These are phyloP conservation scores for Sycophila sp. DNA, from an alignment of 1,140 invertebrate species.

Conservation along the genomic window DNA sequence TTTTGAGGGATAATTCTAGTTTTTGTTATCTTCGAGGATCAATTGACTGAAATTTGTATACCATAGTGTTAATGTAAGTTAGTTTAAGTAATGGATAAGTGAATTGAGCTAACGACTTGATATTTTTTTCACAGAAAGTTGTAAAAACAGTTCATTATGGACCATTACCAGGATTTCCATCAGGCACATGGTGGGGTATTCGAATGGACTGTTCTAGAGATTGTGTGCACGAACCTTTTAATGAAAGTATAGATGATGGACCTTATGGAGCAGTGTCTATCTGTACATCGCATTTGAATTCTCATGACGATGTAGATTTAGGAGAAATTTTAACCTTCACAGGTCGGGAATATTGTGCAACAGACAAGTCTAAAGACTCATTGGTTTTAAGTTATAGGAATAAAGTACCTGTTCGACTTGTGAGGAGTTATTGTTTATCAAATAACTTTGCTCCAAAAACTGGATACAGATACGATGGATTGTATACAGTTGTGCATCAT, in stretches of 20 bases:
- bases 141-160: slow-evolving; percentile 53
- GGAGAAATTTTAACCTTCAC: slow-evolving; percentile 59
- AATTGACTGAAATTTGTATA: background rate
- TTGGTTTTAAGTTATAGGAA: slow-evolving; percentile 55
- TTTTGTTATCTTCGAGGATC: background rate
- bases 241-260: slow-evolving; percentile 55
- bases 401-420: slow-evolving; percentile 55
- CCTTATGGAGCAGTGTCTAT: slow-evolving; percentile 57
- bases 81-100: background rate
- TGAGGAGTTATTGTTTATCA: slow-evolving; percentile 56
- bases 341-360: slow-evolving; percentile 45
- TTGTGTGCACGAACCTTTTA: slow-evolving; percentile 55
- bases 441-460: slow-evolving; percentile 60
- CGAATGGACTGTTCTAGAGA: slow-evolving; percentile 61
- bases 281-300: slow-evolving; percentile 51
- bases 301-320: slow-evolving; percentile 53
- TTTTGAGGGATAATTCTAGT: background rate
- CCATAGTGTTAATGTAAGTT: background rate
- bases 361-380: slow-evolving; percentile 42
- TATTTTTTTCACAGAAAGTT: slow-evolving; percentile 40
- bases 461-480: slow-evolving; percentile 60
- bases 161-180: slow-evolving; percentile 47
- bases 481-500: slow-evolving; percentile 53
- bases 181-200: slow-evolving; percentile 63
- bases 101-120: background rate